Conservation (phyloP, 64 coral and sea anemone genomes). For the Actinia equina region DNA sequence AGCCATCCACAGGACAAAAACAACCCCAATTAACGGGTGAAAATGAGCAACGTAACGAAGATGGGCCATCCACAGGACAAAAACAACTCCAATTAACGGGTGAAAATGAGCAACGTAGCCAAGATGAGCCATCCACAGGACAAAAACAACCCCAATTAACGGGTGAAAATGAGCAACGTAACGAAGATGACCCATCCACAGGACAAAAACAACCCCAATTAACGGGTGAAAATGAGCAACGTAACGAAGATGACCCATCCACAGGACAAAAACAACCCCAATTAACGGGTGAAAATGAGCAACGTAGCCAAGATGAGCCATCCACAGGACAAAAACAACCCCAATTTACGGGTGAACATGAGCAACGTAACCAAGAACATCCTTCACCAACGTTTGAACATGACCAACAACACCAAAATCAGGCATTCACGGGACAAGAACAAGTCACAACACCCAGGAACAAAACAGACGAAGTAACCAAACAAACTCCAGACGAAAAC, state of each 20-base stretch:
- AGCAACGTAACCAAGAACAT: too few relatives aligned
- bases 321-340: too few relatives aligned
- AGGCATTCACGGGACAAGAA: too few relatives aligned
- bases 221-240: too few relatives aligned
- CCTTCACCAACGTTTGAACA: neutral
- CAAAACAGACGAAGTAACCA: too few relatives aligned
- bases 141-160: neutral
- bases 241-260: neutral
- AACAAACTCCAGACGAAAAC: neutral
- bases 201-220: neutral
- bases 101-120: neutral
- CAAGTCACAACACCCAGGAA: too few relatives aligned
- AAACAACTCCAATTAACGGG: neutral
- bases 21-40: neutral
- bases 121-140: neutral
- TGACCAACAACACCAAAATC: too few relatives aligned
- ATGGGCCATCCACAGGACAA: neutral
- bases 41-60: neutral
- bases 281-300: too few relatives aligned
- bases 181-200: neutral
- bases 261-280: too few relatives aligned
- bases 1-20: neutral
- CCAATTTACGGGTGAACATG: too few relatives aligned
- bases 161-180: neutral
- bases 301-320: too few relatives aligned